A percentile compares a stretch with the other conserved stretches of the same genome.
Conservation (phyloP, 92 coral and sea anemone genomes). For the Umimayanthus kanabou region DNA sequence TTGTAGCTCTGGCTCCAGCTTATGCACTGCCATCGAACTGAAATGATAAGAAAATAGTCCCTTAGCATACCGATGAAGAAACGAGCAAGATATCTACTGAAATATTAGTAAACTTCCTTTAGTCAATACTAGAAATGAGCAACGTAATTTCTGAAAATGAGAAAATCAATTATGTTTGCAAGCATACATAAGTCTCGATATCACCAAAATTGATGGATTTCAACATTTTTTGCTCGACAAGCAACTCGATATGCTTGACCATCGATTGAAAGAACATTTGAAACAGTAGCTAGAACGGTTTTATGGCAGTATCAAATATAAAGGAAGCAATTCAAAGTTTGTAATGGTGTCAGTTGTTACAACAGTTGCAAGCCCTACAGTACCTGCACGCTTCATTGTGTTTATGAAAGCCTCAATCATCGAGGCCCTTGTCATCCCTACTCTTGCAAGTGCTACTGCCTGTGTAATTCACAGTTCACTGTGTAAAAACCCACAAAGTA, state of each 20-base stretch:
- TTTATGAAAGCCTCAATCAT: neutral
- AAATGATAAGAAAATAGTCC: neutral
- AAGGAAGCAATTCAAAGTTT: no score
- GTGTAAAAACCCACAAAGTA: no score
- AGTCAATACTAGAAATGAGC: neutral
- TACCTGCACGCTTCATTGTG: no score
- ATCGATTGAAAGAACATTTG: neutral
- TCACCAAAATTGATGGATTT: neutral
- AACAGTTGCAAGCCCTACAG: neutral
- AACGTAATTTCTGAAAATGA: no score
- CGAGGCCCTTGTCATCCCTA: neutral
- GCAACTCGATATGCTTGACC: neutral
- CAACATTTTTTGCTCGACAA: neutral
- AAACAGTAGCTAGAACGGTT: no score
- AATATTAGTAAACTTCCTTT: neutral
- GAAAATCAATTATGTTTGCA: no score
- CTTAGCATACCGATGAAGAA: neutral
- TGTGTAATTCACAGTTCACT: neutral
- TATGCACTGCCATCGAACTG: conserved; percentile 88
- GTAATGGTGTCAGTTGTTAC: neutral
- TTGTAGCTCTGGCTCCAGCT: conserved; percentile 87
- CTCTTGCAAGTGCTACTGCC: neutral
- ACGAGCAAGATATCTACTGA: neutral
- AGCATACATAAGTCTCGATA: no score
- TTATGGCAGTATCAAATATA: neutral